A percentile compares a stretch with the other conserved stretches of the same genome.
phyloP scores from a whole-genome alignment of 2,797 vertebrate genomes.

The Anniella stebbinsi region DNA sequence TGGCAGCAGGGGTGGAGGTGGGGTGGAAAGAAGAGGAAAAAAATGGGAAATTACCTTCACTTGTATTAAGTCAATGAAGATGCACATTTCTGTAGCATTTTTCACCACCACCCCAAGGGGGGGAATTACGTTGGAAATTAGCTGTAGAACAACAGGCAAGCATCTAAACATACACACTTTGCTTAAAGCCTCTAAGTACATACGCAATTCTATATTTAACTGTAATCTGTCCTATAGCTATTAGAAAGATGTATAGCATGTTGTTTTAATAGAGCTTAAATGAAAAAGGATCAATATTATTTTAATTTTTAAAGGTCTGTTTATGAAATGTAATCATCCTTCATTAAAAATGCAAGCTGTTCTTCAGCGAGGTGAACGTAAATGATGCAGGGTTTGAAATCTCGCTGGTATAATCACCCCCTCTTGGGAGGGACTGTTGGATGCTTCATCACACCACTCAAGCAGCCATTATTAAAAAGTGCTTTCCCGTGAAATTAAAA shows the following conservation, averaged over 20 bases:
- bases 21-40: not conserved
- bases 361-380: conserved; percentile 82
- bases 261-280: conserved; percentile 77
- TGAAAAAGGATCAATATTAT: conserved; percentile 87
- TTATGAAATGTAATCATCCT: conserved; percentile 94
- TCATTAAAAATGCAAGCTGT: conserved; percentile 94
- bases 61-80: conserved; percentile 32
- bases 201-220: conserved; percentile 26
- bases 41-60: conserved; percentile 33
- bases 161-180: conserved; percentile 32
- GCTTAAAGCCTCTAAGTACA: conserved; percentile 22
- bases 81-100: conserved; percentile 48
- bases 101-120: conserved; percentile 46
- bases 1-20: not conserved
- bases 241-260: conserved; percentile 68
- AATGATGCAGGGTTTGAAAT: conserved; percentile 94
- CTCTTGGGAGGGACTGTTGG: conserved; percentile 83
- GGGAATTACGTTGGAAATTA: conserved; percentile 44
- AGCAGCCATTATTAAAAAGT: conserved; percentile 76
- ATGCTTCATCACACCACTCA: conserved; percentile 78
- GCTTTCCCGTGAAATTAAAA: conserved; percentile 77
- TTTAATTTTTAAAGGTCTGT: conserved; percentile 91
- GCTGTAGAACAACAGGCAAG: conserved; percentile 26
- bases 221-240: conserved; percentile 68
- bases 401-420: conserved; percentile 87